phyloP scores from a whole-genome alignment of 2,888 invertebrate genomes.

The Junonia oenone region DNA sequence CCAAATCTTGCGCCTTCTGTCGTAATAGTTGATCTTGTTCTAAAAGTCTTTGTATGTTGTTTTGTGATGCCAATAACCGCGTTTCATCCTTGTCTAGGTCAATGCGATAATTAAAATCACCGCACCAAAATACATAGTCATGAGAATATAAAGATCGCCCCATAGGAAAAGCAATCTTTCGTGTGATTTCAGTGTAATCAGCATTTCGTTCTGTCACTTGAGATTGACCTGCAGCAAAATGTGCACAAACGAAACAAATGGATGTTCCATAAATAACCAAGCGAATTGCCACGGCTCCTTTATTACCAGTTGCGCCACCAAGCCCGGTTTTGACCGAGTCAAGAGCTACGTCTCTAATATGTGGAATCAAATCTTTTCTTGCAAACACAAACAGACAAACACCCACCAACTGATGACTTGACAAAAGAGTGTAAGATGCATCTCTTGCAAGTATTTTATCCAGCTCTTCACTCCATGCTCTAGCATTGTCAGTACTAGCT shows the following conservation, averaged over 20 bases:
- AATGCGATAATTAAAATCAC: conserved; percentile 99
- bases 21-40: conserved; percentile 93
- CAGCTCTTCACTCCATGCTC: conserved; percentile 96
- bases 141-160: conserved; percentile 95
- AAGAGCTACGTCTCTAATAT: conserved; percentile 94
- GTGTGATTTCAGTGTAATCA: conserved; percentile 96
- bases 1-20: conserved; percentile 88
- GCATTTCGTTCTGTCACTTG: conserved; percentile 97
- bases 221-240: conserved; percentile 99
- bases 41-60: conserved; percentile 87
- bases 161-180: conserved; percentile 94
- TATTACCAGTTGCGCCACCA: conserved; percentile 98
- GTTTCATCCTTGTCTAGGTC: conserved; percentile 97
- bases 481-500: conserved; percentile 93
- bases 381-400: conserved; percentile 98
- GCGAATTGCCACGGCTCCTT: conserved; percentile 96
- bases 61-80: conserved; percentile 87
- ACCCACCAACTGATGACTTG: conserved; percentile 97
- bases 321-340: conserved; percentile 99
- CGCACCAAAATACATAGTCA: conserved; percentile 99
- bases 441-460: conserved; percentile 94
- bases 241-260: conserved; percentile 98
- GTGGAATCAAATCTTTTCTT: conserved; percentile 91
- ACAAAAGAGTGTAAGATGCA: conserved; percentile 91
- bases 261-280: conserved; percentile 95